Conservation (phyloP, 1,140 invertebrate genomes). For the Drosophila guanche region DNA sequence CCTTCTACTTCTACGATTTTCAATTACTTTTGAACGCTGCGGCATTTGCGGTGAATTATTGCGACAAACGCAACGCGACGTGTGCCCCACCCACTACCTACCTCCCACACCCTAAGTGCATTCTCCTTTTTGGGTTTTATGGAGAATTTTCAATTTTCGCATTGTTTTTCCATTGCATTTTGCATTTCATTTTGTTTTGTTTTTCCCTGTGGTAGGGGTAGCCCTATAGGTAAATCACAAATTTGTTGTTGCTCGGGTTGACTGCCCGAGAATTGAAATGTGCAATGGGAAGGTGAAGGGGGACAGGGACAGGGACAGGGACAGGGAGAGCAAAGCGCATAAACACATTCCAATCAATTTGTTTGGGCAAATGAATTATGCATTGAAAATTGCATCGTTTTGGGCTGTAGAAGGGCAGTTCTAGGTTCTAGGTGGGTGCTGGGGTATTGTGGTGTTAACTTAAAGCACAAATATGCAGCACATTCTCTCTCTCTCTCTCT, state of each 20-base stretch:
- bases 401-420: slow-evolving; percentile 12
- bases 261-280: slow-evolving; percentile 56
- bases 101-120: no score
- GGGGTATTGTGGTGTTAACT: slow-evolving; percentile 2
- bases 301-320: no score
- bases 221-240: slow-evolving; percentile 55
- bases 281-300: no score
- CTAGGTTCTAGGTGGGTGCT: not conserved
- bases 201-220: slow-evolving; percentile 16
- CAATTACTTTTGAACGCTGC: slow-evolving; percentile 52
- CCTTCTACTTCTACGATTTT: slow-evolving; percentile 26
- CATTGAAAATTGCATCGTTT: slow-evolving; percentile 53
- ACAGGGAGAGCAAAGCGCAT: slow-evolving; percentile 33
- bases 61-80: slow-evolving; percentile 20
- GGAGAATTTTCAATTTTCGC: slow-evolving; percentile 46
- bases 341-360: slow-evolving; percentile 69
- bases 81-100: no score
- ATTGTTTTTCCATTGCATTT: slow-evolving; percentile 61
- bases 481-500: no score
- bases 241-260: slow-evolving; percentile 51
- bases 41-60: slow-evolving; percentile 51
- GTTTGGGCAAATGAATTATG: slow-evolving; percentile 67
- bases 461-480: slow-evolving; percentile 24
- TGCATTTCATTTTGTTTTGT: slow-evolving; percentile 55
- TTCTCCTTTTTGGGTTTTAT: not conserved